Conservation (phyloP, 2,113 vertebrate genomes). For the Salvator merianae region DNA sequence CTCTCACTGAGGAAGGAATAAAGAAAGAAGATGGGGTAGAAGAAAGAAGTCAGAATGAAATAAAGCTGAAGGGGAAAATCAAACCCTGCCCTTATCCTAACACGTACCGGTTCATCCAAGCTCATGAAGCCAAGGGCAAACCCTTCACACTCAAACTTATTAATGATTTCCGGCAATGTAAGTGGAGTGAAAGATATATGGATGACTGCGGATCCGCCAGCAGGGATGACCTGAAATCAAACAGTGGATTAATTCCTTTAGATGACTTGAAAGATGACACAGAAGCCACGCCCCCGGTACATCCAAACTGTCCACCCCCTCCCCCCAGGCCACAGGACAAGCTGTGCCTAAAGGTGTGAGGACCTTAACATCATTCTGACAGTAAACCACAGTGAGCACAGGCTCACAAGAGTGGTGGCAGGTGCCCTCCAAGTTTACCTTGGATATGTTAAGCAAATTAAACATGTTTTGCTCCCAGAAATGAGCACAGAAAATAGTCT, state of each 20-base stretch:
- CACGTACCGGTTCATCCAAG: constrained; percentile 82
- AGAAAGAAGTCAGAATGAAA: accelerated
- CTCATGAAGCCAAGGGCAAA: constrained; percentile 86
- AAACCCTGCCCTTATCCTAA: not conserved
- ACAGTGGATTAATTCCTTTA: accelerated
- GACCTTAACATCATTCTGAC: too few species aligned
- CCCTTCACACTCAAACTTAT: constrained; percentile 72
- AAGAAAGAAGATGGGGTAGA: too few species aligned
- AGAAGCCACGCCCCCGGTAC: accelerated
- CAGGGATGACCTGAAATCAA: constrained; percentile 85
- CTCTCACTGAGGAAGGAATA: not conserved
- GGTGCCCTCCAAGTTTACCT: too few species aligned
- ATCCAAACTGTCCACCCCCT: not conserved
- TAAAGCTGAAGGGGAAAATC: accelerated
- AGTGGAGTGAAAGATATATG: constrained; percentile 84
- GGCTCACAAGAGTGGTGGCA: too few species aligned
- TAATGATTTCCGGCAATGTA: constrained; percentile 60
- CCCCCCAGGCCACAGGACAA: not conserved
- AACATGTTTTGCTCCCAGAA: too few species aligned
- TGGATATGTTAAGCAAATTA: too few species aligned
- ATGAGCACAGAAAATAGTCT: not conserved
- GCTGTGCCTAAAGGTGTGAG: too few species aligned
- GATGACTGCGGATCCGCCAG: constrained; percentile 76
- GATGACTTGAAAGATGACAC: not conserved
- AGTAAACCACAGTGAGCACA: too few species aligned